phyloP scores from a whole-genome alignment of 2,113 vertebrate species.

The Fulmarus glacialis region DNA sequence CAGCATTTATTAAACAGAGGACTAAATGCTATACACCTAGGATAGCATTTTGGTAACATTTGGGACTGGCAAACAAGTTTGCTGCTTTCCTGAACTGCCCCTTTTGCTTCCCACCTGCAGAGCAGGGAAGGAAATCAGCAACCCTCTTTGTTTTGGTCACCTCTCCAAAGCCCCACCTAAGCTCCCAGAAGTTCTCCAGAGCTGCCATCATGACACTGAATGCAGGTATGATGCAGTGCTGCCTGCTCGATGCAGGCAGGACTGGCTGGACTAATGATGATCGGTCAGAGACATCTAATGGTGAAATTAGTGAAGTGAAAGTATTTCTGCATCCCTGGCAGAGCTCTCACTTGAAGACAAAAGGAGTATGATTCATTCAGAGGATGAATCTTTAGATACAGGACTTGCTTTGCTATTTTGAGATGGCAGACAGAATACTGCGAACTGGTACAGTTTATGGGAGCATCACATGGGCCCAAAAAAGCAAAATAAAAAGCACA shows the following conservation, averaged over 20 bases:
- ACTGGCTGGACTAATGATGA: neutral
- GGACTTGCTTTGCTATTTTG: rapidly evolving
- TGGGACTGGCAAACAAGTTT: neutral
- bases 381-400: rapidly evolving
- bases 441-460: neutral
- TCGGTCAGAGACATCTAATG: conserved; percentile 39
- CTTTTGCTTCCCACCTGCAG: neutral
- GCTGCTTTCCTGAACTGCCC: neutral
- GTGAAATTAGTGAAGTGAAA: neutral
- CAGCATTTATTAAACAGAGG: neutral
- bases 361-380: neutral
- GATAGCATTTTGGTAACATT: neutral
- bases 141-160: rapidly evolving
- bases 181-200: neutral
- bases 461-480: rapidly evolving
- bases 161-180: neutral
- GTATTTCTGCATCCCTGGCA: neutral
- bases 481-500: neutral
- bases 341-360: neutral
- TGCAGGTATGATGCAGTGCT: neutral
- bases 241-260: rapidly evolving
- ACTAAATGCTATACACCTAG: neutral
- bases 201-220: rapidly evolving
- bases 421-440: neutral
- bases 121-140: neutral